Evolutionary conservation across 2,888 invertebrate genomes (phyloP), one percentile per base, ranked within the genome.

Genomic region (Himalopsyche japonica): DNA sequence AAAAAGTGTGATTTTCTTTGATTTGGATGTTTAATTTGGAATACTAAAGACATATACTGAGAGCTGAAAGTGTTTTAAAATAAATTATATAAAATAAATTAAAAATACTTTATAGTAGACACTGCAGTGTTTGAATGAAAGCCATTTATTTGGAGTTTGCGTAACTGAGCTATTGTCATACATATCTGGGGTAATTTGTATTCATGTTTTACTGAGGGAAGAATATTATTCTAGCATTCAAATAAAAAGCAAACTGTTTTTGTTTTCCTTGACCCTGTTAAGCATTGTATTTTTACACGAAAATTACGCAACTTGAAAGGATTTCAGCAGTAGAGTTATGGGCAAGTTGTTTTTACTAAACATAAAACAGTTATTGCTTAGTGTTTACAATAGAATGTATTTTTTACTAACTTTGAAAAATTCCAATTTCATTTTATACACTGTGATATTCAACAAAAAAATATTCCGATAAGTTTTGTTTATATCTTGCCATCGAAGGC

Each of bases 181-280:
- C 57, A 57, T 81, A 81, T 81, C 70, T 81, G 76, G 76, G 76
- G 76, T 81, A 81, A 81, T 81, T 81, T 81, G 81, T 81, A 81
- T 81, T 81, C 81, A 81, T 81, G 81, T 47, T 81, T 30, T 76
- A 76, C 81, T 76, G 81, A 76, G 81, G 43, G 81, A 81, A 81
- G 57, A 81, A 81, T 81, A 81, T 81, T 81, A 81, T 81, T 81
- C 76, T 70, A 47, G 81, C 30, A 81, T 57, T 24, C 57, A 57
- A 57, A 57, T 57, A 57, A 57, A 57, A 57, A 57, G 20, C 24
- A 57, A 57, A 24, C 57, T 57, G 57, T 57, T 57, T 20, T 57
- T 57, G 57, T 57, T 57, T 57, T 20, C 57, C 57, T 57, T 57
- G 57, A 57, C 57, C 57, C 57, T 24, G 20, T 57, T 57, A 57